These are phyloP conservation scores for Maccullochella peelii DNA, from an alignment of 2,113 vertebrate genomes.

Conservation along the genomic window DNA sequence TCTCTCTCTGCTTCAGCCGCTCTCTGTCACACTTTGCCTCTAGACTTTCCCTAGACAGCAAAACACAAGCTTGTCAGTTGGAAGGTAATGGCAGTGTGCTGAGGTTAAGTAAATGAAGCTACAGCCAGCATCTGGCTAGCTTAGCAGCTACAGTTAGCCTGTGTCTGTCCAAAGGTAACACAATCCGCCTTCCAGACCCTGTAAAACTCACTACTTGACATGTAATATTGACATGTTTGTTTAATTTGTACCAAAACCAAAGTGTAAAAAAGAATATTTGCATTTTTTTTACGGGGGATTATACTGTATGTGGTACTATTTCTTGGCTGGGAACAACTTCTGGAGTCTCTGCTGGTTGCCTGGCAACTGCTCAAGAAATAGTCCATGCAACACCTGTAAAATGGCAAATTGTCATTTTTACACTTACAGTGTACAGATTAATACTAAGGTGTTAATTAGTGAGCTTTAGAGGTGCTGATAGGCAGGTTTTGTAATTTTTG, in stretches of 20 bases:
- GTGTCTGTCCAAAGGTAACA: too few species aligned
- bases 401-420: neutral
- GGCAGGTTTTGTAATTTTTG: neutral
- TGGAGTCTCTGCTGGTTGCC: neutral
- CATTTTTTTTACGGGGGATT: neutral
- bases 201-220: too few species aligned
- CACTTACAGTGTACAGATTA: neutral
- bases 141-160: too few species aligned
- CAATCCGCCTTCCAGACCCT: too few species aligned
- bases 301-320: neutral
- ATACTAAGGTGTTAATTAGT: neutral
- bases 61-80: slow-evolving; percentile 22
- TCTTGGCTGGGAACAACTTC: neutral
- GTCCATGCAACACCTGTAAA: neutral
- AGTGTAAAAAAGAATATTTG: neutral
- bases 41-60: slow-evolving; percentile 80
- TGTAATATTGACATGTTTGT: too few species aligned
- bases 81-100: neutral
- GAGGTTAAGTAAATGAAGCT: neutral
- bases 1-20: slow-evolving; percentile 32
- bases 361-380: slow-evolving; percentile 1
- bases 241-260: neutral
- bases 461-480: neutral
- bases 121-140: too few species aligned
- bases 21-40: slow-evolving; percentile 36